These are phyloP conservation scores for Sarcophaga rosellei DNA, from an alignment of 2,888 invertebrate genomes.

Conservation along the genomic window DNA sequence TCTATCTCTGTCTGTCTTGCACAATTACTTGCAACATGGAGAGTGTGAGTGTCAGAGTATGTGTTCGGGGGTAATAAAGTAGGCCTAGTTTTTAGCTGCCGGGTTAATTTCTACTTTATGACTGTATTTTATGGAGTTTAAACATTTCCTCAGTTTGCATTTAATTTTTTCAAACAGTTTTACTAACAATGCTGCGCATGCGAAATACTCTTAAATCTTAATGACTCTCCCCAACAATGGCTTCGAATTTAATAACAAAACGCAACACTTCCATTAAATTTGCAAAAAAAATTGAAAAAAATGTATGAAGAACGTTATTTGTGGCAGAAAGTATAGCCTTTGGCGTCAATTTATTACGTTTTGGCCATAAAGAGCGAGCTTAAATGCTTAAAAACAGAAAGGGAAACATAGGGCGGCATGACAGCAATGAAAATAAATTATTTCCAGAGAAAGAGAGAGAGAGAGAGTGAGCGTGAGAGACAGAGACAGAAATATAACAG, in stretches of 20 bases:
- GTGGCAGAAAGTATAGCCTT: conserved; percentile 10
- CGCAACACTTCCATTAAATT: conserved; percentile 58
- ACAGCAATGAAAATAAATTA: background rate
- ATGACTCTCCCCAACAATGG: conserved; percentile 67
- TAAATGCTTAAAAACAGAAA: background rate
- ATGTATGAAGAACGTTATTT: background rate
- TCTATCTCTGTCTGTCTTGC: too few species aligned
- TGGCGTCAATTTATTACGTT: conserved; percentile 59
- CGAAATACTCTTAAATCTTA: conserved; percentile 71
- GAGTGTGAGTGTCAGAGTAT: background rate
- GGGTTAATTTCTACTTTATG: conserved; percentile 40
- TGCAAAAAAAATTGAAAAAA: background rate
- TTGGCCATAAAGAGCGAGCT: conserved; percentile 1
- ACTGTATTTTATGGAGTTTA: background rate
- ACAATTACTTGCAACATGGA: too few species aligned
- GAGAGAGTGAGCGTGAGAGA: too few species aligned
- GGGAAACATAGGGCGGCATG: background rate
- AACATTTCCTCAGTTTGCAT: background rate
- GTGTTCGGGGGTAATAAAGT: conserved; percentile 54
- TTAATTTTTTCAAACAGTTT: background rate
- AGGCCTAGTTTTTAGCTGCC: conserved; percentile 62
- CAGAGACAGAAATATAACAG: too few species aligned
- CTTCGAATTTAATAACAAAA: conserved; percentile 11
- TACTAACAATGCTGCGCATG: conserved; percentile 65
- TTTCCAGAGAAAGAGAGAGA: background rate